Evolutionary conservation across 1,140 invertebrate genomes (phyloP), one percentile per base, ranked within the genome.

Genomic region (Drosophila tani): DNA sequence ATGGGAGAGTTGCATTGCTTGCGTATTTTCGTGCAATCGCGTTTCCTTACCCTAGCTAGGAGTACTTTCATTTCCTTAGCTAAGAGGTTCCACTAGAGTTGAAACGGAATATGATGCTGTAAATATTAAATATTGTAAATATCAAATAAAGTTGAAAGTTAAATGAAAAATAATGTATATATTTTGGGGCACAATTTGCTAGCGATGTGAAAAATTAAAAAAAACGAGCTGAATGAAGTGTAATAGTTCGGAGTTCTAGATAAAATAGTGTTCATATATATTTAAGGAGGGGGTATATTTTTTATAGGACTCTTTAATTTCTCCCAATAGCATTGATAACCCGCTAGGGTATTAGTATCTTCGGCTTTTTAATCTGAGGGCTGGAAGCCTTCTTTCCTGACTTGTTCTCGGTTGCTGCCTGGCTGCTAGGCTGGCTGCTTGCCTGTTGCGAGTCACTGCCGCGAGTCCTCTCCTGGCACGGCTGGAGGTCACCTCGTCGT

Each of bases 401-500:
- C 55, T 68, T 65, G 19, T 53, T 56, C 35, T 41, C 56, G 46
- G 17, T 14, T 43, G 51, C 57, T 35, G 59, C 24, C 46, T 1
- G 56, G 14, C 51, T 27, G 59, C 24, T 41, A 3, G 56, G 14
- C 57, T 27, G 62, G 2, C 67, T 57, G 63, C 14, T 47, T 41
- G 81, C 84, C 85, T 81, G 84, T 88, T 87, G 67, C 65, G 70
- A 90, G 84, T 81, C 81, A 81, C 74, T 29, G 29, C 51, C 17
- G 51, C 19, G 53, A 55, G 85, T 88, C 85, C 85, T 88, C 79
- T 78, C 66, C 81, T 64, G 55, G 53, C 79, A 17, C 84, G 69
- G 84, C 85, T 88, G 85, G 84, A 90, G 85, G 78, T 88, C 85
- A 83, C 85, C 86, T 75, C 83, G 82, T 79, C 82, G 81, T 75